Evolutionary conservation across 2,113 vertebrate genomes (phyloP).

Genomic region (Catharus minimus): DNA sequence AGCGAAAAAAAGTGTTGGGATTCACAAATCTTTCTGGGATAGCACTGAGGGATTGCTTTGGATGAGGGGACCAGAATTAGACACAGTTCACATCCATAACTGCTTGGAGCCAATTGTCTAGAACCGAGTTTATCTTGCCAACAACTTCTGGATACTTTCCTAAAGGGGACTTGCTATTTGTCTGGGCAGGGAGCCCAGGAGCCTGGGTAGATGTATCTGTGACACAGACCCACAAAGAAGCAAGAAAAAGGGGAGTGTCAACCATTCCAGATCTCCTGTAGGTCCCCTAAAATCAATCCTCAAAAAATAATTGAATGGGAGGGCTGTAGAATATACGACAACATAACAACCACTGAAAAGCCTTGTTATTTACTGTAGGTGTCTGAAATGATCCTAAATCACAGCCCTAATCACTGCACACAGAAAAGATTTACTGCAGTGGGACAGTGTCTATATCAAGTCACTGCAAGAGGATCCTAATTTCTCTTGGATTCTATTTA

Average conservation of each 20-base stretch:
- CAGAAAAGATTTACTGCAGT: not conserved
- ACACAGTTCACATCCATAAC: not conserved
- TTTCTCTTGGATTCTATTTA: slow-evolving; percentile 11
- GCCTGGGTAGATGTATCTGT: not conserved
- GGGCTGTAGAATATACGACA: not conserved
- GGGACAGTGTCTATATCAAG: not conserved
- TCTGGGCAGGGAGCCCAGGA: not conserved
- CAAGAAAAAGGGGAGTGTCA: not conserved
- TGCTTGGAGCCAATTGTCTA: not conserved
- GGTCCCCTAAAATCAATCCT: not conserved
- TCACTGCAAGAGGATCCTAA: not conserved
- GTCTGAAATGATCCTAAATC: slow-evolving; percentile 7
- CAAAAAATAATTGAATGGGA: not conserved
- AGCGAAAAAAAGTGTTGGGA: not conserved
- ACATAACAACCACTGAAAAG: not conserved
- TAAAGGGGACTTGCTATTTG: not conserved
- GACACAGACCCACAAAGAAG: not conserved
- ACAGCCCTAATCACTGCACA: not conserved
- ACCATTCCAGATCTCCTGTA: not conserved
- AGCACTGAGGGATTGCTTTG: not conserved
- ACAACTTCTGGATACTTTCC: not conserved
- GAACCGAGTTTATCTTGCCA: not conserved
- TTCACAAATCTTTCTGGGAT: not conserved
- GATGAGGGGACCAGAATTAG: not conserved
- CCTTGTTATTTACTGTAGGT: not conserved